A percentile compares a stretch with the other conserved stretches of the same genome.
phyloP scores from a whole-genome alignment of 92 coral and sea anemone genomes.

The Porites lobata region DNA sequence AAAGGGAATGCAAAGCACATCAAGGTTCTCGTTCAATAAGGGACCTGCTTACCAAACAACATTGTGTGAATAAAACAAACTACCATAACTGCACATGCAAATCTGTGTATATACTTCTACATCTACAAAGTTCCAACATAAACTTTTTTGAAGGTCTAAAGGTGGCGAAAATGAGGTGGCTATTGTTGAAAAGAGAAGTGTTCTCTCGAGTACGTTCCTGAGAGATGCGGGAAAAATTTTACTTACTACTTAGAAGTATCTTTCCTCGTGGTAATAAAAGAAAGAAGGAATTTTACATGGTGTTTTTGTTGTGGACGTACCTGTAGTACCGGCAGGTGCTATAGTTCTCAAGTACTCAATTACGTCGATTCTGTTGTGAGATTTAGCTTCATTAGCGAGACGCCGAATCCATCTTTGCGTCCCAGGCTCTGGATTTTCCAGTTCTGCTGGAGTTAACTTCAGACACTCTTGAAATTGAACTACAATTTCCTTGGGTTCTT shows the following conservation, averaged over 20 bases:
- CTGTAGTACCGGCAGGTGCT: conserved; percentile 5
- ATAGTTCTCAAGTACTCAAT: not conserved
- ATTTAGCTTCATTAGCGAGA: conserved; percentile 1
- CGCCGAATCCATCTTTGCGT: not conserved
- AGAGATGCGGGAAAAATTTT: not conserved
- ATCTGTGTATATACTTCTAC: not conserved
- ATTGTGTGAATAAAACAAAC: not conserved
- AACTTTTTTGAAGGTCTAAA: too few species aligned
- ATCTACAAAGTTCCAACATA: too few species aligned
- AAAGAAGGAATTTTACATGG: not conserved
- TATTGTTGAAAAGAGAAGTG: too few species aligned
- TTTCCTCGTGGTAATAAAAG: not conserved
- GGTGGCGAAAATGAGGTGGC: too few species aligned
- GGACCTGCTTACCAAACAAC: not conserved
- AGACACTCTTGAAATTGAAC: not conserved
- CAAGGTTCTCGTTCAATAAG: conserved; percentile 2
- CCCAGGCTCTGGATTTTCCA: not conserved
- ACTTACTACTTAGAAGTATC: too few species aligned
- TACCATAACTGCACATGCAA: not conserved
- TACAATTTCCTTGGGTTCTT: not conserved
- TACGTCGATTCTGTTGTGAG: not conserved
- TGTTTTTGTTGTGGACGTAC: not conserved
- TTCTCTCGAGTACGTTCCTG: too few species aligned
- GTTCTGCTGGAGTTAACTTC: not conserved
- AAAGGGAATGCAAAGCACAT: not conserved